Base-by-base conservation (phyloP, 2,113 vertebrate genomes). In the Tupaia chinensis region DNA sequence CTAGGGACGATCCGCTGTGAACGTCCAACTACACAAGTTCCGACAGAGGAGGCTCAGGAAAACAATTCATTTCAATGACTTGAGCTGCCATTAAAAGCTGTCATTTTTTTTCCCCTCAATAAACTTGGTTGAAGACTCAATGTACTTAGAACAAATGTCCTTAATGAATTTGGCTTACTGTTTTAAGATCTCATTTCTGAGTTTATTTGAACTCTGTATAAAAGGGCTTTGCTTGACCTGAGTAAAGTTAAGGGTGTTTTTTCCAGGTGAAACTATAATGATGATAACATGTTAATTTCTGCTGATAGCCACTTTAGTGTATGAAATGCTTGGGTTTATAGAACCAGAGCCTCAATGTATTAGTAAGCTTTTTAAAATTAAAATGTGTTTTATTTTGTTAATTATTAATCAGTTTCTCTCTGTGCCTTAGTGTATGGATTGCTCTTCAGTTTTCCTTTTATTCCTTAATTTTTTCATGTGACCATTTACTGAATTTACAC, bases 21-120 rank as follows among this genome's bases (percentile, higher is more conserved):
- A 80, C 95, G 95, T 97, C 77, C 93, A 96, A 97, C 69, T 82
- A 89, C 93, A 97, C 97, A 98, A 97, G 84, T 97, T 93, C 81
- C 85, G 82, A 96, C 91, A 94, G 95, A 94, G 93, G 93, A 89
- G 68, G 80, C 68, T 91, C 17, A 89, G 65, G 84, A 92, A 90
- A 94, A 77, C 70, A 79, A 92, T 84, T 73, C 91, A 56, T 89
- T 96, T 84, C 32, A 94, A 60, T 82, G 80, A 89, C 90, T 95
- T 7, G 76, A 69, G 53, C 53, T 72, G 56, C 89, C 73, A 61
- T 96, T 77, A 86, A 66, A 81, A 70, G 29, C 61, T 87, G 63
- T 76, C 70, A 53, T 86, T 86, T 58, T 44, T 93, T 90, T 84
- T 44, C 44, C 3, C 69, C 27, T 83, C 72, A 44, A 16, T 79